Base-by-base conservation (phyloP, 2,888 invertebrate genomes). In the Drosophila prolongata region DNA sequence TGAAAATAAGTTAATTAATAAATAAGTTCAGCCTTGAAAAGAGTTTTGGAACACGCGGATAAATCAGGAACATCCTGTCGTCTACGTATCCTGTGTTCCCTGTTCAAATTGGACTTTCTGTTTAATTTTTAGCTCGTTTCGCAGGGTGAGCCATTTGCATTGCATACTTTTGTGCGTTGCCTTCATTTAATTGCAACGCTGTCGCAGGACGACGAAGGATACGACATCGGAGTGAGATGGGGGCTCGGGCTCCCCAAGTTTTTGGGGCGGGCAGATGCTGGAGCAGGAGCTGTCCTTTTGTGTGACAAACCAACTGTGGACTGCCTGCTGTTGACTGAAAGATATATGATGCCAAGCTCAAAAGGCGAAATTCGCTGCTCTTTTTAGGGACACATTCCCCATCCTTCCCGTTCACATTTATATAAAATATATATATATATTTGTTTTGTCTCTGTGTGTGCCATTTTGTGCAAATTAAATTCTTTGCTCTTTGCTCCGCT, bases 121-220 rank as follows among this genome's bases (percentile, higher is more conserved):
- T 50, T 70, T 50, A 64, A 73, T 64, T 73, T 64, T 55, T 55
- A 72, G 73, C 52, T 40, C 24, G 57, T 9, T 47, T 55, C 57
- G 56, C 69, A 56, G 57, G 34, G 52, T 57, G 54, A 30, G 27
- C 64, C 61, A 74, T 80, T 83, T 60, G 55, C 81, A 75, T 79
- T 70, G 86, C 83, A 85, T 82, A 75, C 77, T 81, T 77, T 79
- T 81, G 77, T 75, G 75, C 61, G 46, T 61, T 61, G 61, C 77
- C 72, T 77, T 65, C 73, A 77, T 73, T 82, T 85, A 85, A 84
- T 85, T 82, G 82, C 86, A 76, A 62, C 58, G 59, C 66, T 47
- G 71, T 56, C 72, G 65, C 59, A 54, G 64, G 64, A 55, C 47
- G 69, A 69, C 43, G 42, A 38, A 37, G 49, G 49, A 65, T 42